Evolutionary conservation across 1,140 invertebrate species (phyloP), one percentile per base, ranked within the genome.

Genomic region (Lerema accius): DNA sequence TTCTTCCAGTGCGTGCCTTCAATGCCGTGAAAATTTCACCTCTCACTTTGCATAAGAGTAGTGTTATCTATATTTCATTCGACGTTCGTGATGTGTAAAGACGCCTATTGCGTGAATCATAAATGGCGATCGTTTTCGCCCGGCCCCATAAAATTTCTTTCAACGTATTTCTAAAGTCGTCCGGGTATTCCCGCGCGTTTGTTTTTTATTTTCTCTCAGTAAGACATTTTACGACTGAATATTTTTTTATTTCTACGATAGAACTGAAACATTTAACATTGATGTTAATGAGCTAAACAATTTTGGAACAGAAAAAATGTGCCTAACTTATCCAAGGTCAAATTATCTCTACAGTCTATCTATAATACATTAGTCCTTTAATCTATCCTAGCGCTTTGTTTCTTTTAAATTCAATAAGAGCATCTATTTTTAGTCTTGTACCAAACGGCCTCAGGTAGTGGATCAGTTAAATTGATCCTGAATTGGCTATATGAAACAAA

Each of bases 61-160:
- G 67, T 74, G 71, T 74, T 80, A 80, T 86, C 75, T 82, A 85
- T 88, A 82, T 88, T 83, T 84, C 73, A 85, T 82, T 79, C 64
- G 62, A 66, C 51, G 19, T 77, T 71, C 78, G 76, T 78, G 75
- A 82, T 76, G 73, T 76, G 69, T 75, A 76, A 80, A 80, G 73
- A 78, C 60, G 73, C 74, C 78, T 80, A 84, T 80, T 68, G 73
- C 76, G 69, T 83, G 84, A 86, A 86, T 83, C 82, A 84, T 86
- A 78, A 80, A 86, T 84, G 82, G 62, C 64, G 62, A 82, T 78
- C 75, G 79, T 78, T 83, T 85, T 71, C 76, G 67, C 40, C 43
- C 45, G 56, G 26, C 56, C 16, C 43, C 58, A 66, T 66, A 66
- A 66, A 66, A 61, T 61, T 66, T 66, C 64, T 66, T 66, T 66